phyloP scores from a whole-genome alignment of 2,113 vertebrate species.

The Hypomesus transpacificus region DNA sequence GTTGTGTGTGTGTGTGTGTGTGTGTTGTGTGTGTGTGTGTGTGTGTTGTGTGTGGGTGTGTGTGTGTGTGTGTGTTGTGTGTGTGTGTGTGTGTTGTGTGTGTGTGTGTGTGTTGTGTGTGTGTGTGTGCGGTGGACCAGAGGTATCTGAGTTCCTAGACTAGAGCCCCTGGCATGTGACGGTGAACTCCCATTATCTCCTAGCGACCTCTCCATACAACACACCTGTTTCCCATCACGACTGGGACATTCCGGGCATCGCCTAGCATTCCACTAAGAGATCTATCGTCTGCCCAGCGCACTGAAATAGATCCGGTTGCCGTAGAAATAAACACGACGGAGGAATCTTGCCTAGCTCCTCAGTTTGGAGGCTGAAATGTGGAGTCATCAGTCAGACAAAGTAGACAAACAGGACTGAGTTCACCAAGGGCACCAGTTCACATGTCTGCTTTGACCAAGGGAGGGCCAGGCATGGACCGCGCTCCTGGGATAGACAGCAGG shows the following conservation, averaged over 20 bases:
- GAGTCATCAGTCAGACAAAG: too few relatives aligned
- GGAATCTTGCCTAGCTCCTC: neutral
- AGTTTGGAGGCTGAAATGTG: neutral
- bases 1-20: neutral
- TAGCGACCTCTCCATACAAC: slow-evolving; percentile 33
- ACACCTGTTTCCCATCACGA: slow-evolving; percentile 65
- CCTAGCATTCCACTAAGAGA: slow-evolving; percentile 47
- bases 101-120: neutral
- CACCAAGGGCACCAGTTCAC: neutral
- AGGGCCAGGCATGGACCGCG: neutral
- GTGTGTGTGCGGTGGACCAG: slow-evolving; percentile 4
- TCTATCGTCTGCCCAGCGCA: slow-evolving; percentile 24
- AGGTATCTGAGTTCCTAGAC: slow-evolving; percentile 24
- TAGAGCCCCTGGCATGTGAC: slow-evolving; percentile 20
- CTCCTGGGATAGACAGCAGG: neutral
- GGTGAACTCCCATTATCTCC: slow-evolving; percentile 48
- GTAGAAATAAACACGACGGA: slow-evolving; percentile 22
- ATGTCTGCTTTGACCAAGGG: neutral
- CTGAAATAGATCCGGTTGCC: slow-evolving; percentile 16
- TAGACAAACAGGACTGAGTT: neutral
- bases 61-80: too few relatives aligned
- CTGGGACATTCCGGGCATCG: slow-evolving; percentile 53
- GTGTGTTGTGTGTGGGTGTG: too few relatives aligned
- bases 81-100: neutral
- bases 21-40: neutral